Evolutionary conservation across 64 coral and sea anemone species (phyloP).

Genomic region (Platygyra sinensis): DNA sequence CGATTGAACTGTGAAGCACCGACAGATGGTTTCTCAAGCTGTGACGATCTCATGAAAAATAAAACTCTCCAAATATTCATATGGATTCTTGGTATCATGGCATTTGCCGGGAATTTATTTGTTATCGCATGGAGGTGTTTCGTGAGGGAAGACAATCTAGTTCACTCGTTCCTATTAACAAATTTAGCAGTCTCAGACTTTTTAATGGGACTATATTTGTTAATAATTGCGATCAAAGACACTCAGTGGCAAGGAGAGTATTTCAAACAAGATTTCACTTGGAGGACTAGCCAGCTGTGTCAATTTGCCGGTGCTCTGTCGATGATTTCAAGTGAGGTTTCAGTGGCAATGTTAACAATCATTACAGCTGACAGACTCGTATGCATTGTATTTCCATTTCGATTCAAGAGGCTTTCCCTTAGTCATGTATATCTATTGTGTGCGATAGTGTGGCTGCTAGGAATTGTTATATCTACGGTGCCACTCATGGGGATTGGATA

Average conservation of each 20-base stretch:
- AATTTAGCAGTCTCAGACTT: conserved; percentile 69
- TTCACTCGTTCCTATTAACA: conserved; percentile 54
- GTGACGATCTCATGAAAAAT: conserved; percentile 69
- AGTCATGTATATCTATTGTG: not conserved
- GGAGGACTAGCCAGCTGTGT: conserved; percentile 43
- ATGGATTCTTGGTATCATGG: conserved; percentile 68
- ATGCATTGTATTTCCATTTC: conserved; percentile 58
- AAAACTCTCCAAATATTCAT: conserved; percentile 44
- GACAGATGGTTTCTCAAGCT: conserved; percentile 58
- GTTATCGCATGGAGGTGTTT: conserved; percentile 26
- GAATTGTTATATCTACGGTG: conserved; percentile 7
- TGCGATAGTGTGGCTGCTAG: conserved; percentile 21
- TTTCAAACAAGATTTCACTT: conserved; percentile 54
- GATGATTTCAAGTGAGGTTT: conserved; percentile 61
- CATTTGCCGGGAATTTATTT: conserved; percentile 50
- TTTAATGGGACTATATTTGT: conserved; percentile 62
- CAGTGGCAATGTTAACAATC: conserved; percentile 56
- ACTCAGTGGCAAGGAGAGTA: conserved; percentile 67
- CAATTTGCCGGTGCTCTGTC: conserved; percentile 43
- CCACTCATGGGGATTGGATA: conserved; percentile 10
- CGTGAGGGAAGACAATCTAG: conserved; percentile 38
- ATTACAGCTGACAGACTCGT: conserved; percentile 61
- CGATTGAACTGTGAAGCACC: conserved; percentile 33
- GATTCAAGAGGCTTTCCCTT: not conserved
- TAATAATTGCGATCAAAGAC: conserved; percentile 65